Conservation (phyloP, 2,113 vertebrate species). For the Callocephalon fimbriatum region DNA sequence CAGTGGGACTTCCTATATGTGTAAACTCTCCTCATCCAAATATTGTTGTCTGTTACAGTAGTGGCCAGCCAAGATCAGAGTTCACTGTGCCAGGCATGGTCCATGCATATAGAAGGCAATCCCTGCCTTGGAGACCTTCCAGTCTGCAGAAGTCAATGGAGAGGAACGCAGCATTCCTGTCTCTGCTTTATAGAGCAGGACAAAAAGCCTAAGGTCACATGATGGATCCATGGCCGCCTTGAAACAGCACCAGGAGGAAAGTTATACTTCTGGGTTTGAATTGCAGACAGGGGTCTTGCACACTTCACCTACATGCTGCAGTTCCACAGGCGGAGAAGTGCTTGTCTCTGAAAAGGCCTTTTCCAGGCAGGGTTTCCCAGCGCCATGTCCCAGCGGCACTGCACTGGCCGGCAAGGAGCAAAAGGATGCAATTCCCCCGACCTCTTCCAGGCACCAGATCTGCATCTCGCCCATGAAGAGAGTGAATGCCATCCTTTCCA, state of each 20-base stretch:
- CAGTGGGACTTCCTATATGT: conserved; percentile 3
- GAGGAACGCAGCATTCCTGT: not conserved
- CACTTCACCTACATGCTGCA: not conserved
- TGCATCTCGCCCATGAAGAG: not conserved
- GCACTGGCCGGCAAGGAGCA: not conserved
- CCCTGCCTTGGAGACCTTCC: not conserved
- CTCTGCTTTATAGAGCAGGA: not conserved
- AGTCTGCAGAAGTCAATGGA: not conserved
- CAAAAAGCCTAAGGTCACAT: not conserved
- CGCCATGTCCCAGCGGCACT: rapidly evolving
- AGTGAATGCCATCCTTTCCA: not conserved
- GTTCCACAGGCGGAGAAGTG: not conserved
- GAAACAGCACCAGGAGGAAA: not conserved
- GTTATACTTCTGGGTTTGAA: not conserved
- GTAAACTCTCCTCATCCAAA: conserved; percentile 11
- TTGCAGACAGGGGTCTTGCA: not conserved
- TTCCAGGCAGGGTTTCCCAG: not conserved
- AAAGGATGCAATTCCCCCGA: not conserved
- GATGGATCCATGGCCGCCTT: not conserved
- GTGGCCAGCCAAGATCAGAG: not conserved
- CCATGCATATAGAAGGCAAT: not conserved
- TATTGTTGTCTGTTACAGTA: not conserved
- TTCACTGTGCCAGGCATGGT: not conserved
- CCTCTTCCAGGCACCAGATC: not conserved
- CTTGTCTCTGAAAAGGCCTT: not conserved